A percentile compares a stretch with the other conserved stretches of the same genome.
Evolutionary conservation across 2,113 vertebrate species (phyloP).

Genomic region (Amazona guildingii): DNA sequence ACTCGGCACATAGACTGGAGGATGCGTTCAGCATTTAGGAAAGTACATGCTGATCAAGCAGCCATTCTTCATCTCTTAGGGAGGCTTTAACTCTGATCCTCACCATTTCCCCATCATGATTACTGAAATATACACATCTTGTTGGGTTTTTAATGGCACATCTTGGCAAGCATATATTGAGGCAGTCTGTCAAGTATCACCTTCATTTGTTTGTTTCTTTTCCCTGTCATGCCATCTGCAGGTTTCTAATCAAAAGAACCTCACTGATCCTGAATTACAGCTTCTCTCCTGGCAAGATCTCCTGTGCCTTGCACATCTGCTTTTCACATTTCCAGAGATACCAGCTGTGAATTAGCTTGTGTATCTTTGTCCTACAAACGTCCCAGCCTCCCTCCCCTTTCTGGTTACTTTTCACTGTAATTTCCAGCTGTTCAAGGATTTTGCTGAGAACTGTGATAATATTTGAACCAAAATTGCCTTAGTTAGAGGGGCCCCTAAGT

Average conservation of each 20-base stretch:
- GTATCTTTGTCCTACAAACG: not conserved
- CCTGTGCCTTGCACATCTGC: constrained; percentile 12
- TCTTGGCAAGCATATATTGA: not conserved
- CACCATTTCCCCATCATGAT: not conserved
- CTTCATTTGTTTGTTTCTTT: not conserved
- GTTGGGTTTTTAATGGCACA: not conserved
- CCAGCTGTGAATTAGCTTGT: constrained; percentile 40
- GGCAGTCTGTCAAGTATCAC: not conserved
- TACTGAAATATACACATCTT: not conserved
- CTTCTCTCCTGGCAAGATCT: not conserved
- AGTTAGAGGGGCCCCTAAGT: not conserved
- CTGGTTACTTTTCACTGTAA: not conserved
- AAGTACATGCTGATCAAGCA: not conserved
- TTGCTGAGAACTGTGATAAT: not conserved
- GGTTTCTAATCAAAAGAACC: not conserved
- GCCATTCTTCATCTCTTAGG: not conserved
- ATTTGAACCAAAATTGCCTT: not conserved
- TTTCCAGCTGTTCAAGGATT: constrained; percentile 28
- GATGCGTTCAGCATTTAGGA: not conserved
- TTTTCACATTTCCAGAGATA: constrained; percentile 32
- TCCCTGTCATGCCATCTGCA: not conserved
- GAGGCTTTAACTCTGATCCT: not conserved
- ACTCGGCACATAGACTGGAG: not conserved
- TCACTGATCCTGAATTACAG: not conserved
- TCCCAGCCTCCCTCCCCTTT: not conserved